These are phyloP conservation scores for Chrysolina americana DNA, from an alignment of 2,888 invertebrate species.

Conservation along the genomic window DNA sequence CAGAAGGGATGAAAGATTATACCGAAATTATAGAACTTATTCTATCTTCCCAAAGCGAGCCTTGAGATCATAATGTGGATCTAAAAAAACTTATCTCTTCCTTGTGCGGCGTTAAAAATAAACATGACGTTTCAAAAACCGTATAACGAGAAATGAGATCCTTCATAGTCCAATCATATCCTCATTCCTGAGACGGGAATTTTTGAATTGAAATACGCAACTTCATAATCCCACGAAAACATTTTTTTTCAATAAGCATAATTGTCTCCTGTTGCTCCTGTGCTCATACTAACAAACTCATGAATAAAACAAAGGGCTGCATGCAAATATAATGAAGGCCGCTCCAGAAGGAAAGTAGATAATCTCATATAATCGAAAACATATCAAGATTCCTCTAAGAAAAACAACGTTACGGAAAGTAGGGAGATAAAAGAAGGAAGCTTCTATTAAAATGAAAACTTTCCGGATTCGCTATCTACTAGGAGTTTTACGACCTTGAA, in stretches of 20 bases:
- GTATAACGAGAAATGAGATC: not conserved
- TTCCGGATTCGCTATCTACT: conserved; percentile 20
- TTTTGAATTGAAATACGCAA: not conserved
- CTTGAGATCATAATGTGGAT: not conserved
- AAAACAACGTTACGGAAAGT: conserved; percentile 33
- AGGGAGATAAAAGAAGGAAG: conserved; percentile 35
- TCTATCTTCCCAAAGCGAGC: not conserved
- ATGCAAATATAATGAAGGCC: conserved; percentile 40
- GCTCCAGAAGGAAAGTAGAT: conserved; percentile 33
- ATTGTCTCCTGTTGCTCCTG: conserved; percentile 28
- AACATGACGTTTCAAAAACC: not conserved
- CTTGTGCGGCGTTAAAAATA: not conserved
- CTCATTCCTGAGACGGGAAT: conserved; percentile 6
- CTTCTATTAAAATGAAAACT: conserved; percentile 40
- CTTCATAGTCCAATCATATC: not conserved
- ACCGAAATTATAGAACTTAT: too few species aligned
- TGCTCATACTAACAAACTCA: conserved; percentile 34
- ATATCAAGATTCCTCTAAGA: conserved; percentile 40
- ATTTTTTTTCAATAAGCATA: conserved; percentile 1
- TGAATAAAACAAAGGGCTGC: conserved; percentile 38
- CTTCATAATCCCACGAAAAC: not conserved
- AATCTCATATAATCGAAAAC: conserved; percentile 43
- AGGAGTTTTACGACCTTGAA: conserved; percentile 30
- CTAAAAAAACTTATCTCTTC: not conserved
- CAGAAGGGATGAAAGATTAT: too few species aligned